Conservation (phyloP, 2,888 invertebrate species). For the Ectemnius cavifrons region DNA sequence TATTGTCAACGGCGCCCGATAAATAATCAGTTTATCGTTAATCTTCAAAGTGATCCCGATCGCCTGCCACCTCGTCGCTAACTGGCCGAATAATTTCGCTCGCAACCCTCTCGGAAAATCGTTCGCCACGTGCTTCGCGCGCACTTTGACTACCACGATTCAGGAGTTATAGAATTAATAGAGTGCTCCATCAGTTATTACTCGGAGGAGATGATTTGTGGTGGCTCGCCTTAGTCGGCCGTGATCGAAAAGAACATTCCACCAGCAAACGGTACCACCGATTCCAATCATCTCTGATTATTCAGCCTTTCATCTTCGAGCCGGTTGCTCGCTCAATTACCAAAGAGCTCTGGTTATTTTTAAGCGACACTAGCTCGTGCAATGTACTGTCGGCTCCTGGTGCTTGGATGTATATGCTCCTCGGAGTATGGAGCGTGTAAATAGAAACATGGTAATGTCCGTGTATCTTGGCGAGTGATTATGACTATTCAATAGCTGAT, state of each 20-base stretch:
- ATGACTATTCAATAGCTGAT: too few species aligned
- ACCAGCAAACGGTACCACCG: constrained; percentile 14
- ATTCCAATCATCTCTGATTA: constrained; percentile 38
- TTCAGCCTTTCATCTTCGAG: constrained; percentile 39
- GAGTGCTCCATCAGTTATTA: too few species aligned
- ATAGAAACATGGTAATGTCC: too few species aligned
- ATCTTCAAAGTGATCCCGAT: constrained; percentile 46
- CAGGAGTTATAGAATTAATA: too few species aligned
- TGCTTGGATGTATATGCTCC: neutral
- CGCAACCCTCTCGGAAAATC: too few species aligned
- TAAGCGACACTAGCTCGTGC: constrained; percentile 12
- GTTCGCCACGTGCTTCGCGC: too few species aligned
- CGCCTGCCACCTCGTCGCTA: constrained; percentile 20
- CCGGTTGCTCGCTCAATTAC: constrained; percentile 34
- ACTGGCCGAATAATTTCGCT: too few species aligned
- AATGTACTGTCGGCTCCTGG: neutral
- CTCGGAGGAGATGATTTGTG: too few species aligned
- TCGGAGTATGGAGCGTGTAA: too few species aligned
- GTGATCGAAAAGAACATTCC: neutral
- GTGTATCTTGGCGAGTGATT: too few species aligned
- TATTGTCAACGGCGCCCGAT: constrained; percentile 59
- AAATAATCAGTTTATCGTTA: constrained; percentile 60
- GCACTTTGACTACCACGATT: too few species aligned
- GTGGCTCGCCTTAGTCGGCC: too few species aligned
- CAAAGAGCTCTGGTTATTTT: constrained; percentile 41